Base-by-base conservation (phyloP, 35 echinoderm and acorn worm species). In the Hemicentrotus pulcherrimus region DNA sequence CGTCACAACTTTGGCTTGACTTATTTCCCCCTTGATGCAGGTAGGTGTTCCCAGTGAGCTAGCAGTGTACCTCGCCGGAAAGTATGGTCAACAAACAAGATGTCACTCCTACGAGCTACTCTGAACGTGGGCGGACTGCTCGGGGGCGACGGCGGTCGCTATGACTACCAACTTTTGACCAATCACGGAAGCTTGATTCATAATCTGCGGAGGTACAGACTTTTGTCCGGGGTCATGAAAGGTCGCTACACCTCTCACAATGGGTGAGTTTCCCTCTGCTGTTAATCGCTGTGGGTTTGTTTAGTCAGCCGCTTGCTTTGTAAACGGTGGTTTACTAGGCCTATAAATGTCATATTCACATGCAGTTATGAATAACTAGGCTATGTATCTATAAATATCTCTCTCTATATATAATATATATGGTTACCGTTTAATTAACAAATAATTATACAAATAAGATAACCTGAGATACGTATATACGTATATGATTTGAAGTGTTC, bases 81-180 rank as follows among this genome's bases (percentile, higher is more conserved):
- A 78, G 65, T 28, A 78, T 78, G 65, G 65, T 78, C 65, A 78
- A 78, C 65, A 78, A 78, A 78, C 65, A 78, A 78, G 65, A 28
- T 78, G 65, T 78, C 65, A 78, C 19, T 78, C 19, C 65, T 0
- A 78, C 65, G 24, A 78, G 65, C n/a, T 7, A 78, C 61, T 28
- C 61, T 71, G 61, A 71, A 71, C 61, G 24, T 71, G 61, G 61
- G 61, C 5, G 61, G 61, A 28, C 22, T 71, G 65, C 65, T 78
- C 16, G 19, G 28, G 19, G 65, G 65, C 65, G 65, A 24, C 65
- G 65, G 18, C 65, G 65, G 65, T 78, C 19, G 22, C 65, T 78
- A 78, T 78, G 65, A n/a, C 65, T 22, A 78, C 65, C 65, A 78
- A 78, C 65, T 78, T 78, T 28, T 78, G 65, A 78, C 65, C 65